Evolutionary conservation across 2,113 vertebrate species (phyloP).

Genomic region (Syngnathoides biaculeatus): DNA sequence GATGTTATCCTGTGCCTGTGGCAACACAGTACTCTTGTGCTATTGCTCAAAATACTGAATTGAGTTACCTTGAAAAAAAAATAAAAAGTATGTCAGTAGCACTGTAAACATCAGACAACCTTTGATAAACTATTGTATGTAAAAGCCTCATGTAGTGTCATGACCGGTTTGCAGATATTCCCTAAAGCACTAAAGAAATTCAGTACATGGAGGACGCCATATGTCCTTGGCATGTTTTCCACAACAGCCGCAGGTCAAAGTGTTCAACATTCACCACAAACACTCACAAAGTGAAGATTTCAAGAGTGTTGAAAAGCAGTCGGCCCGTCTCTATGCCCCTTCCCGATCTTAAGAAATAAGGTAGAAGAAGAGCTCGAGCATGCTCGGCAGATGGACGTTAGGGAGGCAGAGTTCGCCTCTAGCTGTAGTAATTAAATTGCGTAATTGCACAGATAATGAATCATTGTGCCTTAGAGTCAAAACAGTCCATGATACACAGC

Average conservation of each 20-base stretch:
- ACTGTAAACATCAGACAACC: too few relatives aligned
- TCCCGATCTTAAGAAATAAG: slow-evolving; percentile 17
- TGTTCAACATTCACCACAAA: slow-evolving; percentile 25
- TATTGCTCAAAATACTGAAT: too few relatives aligned
- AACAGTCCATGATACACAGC: slow-evolving; percentile 46
- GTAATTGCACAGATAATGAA: slow-evolving; percentile 65
- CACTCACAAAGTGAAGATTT: slow-evolving; percentile 1
- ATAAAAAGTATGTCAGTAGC: too few relatives aligned
- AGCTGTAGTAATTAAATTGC: slow-evolving; percentile 58
- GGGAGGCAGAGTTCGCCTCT: slow-evolving; percentile 36
- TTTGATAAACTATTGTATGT: too few relatives aligned
- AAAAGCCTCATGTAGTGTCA: not conserved
- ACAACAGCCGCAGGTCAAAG: slow-evolving; percentile 11
- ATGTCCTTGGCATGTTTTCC: slow-evolving; percentile 8
- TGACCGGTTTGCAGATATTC: not conserved
- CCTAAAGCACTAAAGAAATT: slow-evolving; percentile 1
- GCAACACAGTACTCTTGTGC: too few relatives aligned
- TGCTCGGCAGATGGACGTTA: slow-evolving; percentile 56
- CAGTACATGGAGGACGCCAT: slow-evolving; percentile 9
- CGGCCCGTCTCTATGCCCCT: slow-evolving; percentile 32
- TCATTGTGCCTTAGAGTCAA: slow-evolving; percentile 57
- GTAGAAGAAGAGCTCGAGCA: slow-evolving; percentile 41
- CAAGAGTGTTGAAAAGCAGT: slow-evolving; percentile 23
- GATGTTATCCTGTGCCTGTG: too few relatives aligned
- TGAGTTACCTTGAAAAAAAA: not conserved